Percentiles rank a stretch among this genome's conserved stretches.
Conservation (phyloP, 1,140 invertebrate species). For the Meloidogyne exigua region DNA sequence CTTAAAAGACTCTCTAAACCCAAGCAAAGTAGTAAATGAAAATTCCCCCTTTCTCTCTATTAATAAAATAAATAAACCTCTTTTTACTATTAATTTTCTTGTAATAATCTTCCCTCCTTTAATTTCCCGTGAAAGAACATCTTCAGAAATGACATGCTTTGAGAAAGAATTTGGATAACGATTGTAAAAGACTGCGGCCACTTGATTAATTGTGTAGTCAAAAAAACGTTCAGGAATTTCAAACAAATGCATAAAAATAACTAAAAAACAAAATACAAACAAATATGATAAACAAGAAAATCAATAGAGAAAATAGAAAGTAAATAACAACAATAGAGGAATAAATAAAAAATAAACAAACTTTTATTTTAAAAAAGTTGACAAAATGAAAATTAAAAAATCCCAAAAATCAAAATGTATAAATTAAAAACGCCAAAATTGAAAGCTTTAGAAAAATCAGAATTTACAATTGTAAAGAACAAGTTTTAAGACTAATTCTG, state of each 20-base stretch:
- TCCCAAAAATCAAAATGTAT: too few relatives aligned
- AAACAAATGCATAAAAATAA: slow-evolving; percentile 67
- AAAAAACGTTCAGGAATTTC: slow-evolving; percentile 13
- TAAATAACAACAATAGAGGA: too few relatives aligned
- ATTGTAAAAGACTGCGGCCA: slow-evolving; percentile 25
- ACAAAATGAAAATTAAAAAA: too few relatives aligned
- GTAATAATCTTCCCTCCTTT: slow-evolving; percentile 53
- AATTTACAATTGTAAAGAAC: too few relatives aligned
- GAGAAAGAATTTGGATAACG: slow-evolving; percentile 61
- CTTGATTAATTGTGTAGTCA: slow-evolving; percentile 13
- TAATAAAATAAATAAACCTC: slow-evolving; percentile 51
- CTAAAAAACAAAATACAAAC: background rate
- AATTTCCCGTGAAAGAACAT: slow-evolving; percentile 58
- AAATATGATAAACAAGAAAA: background rate
- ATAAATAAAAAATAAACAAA: too few relatives aligned
- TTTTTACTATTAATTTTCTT: slow-evolving; percentile 60
- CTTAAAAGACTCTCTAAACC: too few relatives aligned
- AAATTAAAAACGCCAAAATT: too few relatives aligned
- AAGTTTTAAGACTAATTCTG: too few relatives aligned
- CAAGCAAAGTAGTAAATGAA: too few relatives aligned
- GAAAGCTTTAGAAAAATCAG: too few relatives aligned
- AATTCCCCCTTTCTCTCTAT: too few relatives aligned
- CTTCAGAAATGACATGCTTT: slow-evolving; percentile 60
- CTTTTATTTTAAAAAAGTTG: too few relatives aligned
- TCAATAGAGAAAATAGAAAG: background rate